Evolutionary conservation across 2,797 vertebrate genomes (phyloP), one percentile per base, ranked within the genome.

Genomic region (Babyrousa celebensis): DNA sequence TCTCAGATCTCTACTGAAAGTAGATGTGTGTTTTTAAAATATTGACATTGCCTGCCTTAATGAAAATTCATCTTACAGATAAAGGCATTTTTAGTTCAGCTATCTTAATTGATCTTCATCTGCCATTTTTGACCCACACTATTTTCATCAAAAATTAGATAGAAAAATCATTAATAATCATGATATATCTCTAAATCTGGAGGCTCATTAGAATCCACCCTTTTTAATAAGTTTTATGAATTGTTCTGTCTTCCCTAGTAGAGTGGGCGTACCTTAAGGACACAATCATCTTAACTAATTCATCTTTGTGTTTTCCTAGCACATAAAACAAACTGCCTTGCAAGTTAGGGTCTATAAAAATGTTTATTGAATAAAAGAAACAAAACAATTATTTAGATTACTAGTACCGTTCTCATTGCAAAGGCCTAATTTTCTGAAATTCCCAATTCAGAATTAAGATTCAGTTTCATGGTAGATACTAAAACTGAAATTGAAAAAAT

Each of bases 141-240:
- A 74, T 70, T 84, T 92, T 87, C 71, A 79, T 12, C 5, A 52
- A 43, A 40, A 63, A 88, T 80, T 58, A 65, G 15, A 54, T 36
- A 82, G 15, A 82, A 65, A 72, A 80, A 27, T 71, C 60, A 80
- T 84, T 79, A 85, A 91, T 75, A 91, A 95, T 71, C n/a, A 85
- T 79, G 21, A 80, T 80, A 60, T 48, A 84, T 65, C 8, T 94
- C 25, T 87, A 7, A 84, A 74, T 80, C 18, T 21, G 70, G 18
- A 85, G 17, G 8, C 5, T 56, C 27, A 62, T 82, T 80, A 80
- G 36, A 85, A 62, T 10, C 0, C 21, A 78, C 67, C n/a, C 1
- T 32, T 95, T 91, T 77, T 27, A 88, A 78, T 78, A 65, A 12
- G 8, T 63, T 83, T 84, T 74, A 85, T 62, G 12, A 80, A 75